Base-by-base conservation (phyloP, 2,888 invertebrate genomes). In the Thera obeliscata region DNA sequence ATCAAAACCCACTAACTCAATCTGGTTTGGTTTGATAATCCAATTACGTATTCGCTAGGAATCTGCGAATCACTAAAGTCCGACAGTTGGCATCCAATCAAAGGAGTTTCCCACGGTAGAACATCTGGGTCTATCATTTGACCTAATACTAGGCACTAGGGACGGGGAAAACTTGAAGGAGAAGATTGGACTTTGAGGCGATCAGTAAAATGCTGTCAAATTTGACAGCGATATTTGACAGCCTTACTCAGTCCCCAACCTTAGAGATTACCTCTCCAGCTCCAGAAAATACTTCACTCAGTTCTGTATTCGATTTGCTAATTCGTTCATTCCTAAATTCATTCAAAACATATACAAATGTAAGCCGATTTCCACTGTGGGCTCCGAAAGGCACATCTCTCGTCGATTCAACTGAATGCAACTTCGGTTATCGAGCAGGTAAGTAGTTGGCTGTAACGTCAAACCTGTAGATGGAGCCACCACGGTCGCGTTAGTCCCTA, bases 211-310 rank as follows among this genome's bases (percentile, higher is more conserved):
- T 22, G 22, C 22, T 22, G 22, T 22, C 22, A 22, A 22, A 22
- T 22, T 22, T 22, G 22, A 22, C 22, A 22, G 22, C 22, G 22
- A 22, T 22, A 22, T 22, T 22, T 22, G 22, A 22, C 22, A 22
- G 22, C 22, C 22, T 22, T 22, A 96, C 78, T 96, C 97, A 0
- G 96, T 99, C 22, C 99, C 99, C 0, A 94, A 96, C n/a, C 95
- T 99, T 2, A 91, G 99, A 61, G 98, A 99, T 84, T 97, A 97
- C 81, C 93, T 99, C 2, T 95, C 97, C 0, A 97, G 98, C 0
- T 98, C 99, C 0, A 94, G 99, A 60, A 99, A 99, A 91, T 99
- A 99, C 86, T 99, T 99, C 90, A 99, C 99, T 0, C 99, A 99
- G 83, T 97, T 99, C 84, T 99, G 99, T 85, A 97, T 98, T 35